Conservation (phyloP, 2,888 invertebrate genomes). For the Criorhina ranunculi region DNA sequence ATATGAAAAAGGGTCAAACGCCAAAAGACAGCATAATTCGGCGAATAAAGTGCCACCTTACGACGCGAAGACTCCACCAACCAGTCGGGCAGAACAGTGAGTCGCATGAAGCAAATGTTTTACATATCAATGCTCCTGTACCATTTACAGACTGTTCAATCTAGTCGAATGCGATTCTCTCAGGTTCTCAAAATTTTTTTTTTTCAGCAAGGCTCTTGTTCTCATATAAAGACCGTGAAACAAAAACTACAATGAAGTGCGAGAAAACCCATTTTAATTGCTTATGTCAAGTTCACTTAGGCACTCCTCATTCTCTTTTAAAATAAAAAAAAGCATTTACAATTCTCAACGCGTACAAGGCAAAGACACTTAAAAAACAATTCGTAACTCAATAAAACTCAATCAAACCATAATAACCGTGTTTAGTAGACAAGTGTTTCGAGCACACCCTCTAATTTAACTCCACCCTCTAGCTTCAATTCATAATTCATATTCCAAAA, state of each 20-base stretch:
- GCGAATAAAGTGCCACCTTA: no score
- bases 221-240: no score
- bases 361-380: constrained; percentile 66
- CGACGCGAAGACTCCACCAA: no score
- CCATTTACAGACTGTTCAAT: no score
- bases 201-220: no score
- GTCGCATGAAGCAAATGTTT: no score
- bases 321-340: background rate
- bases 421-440: constrained; percentile 72
- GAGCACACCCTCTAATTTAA: constrained; percentile 64
- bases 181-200: no score
- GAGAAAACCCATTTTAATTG: constrained; percentile 6
- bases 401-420: constrained; percentile 72
- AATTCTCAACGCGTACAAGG: constrained; percentile 32
- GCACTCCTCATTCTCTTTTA: background rate
- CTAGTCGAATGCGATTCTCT: no score
- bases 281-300: background rate
- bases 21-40: no score
- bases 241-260: background rate
- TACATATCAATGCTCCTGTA: no score
- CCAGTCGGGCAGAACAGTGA: no score
- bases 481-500: constrained; percentile 68
- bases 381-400: constrained; percentile 68
- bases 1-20: no score
- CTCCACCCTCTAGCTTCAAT: constrained; percentile 21